phyloP scores from a whole-genome alignment of 1,140 invertebrate species.

The Bursaphelenchus mucronatus region DNA sequence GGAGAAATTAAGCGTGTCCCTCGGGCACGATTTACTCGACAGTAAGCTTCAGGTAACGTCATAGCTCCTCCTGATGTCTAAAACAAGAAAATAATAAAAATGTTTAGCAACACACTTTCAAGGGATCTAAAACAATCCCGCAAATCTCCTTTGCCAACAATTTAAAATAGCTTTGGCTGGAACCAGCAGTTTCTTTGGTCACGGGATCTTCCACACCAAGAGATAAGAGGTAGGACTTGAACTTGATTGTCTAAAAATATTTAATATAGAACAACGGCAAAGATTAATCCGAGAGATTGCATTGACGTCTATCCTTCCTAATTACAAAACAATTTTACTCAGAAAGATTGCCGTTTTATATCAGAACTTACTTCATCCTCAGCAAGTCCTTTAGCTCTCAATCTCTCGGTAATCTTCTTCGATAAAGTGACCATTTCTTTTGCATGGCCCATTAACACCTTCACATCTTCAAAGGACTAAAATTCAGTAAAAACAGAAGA shows the following conservation, averaged over 20 bases:
- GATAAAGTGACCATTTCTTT: constrained; percentile 93
- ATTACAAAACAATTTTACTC: too few species aligned
- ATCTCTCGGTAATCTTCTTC: constrained; percentile 84
- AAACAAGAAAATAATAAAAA: constrained; percentile 15
- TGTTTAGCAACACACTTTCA: constrained; percentile 66
- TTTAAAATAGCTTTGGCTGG: constrained; percentile 78
- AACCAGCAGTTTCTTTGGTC: constrained; percentile 78
- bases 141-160: constrained; percentile 81
- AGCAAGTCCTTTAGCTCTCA: constrained; percentile 84
- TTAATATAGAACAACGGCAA: too few species aligned
- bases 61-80: constrained; percentile 74
- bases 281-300: not conserved
- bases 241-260: constrained; percentile 72
- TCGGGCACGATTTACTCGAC: constrained; percentile 76
- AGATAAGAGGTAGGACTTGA: constrained; percentile 91
- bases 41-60: constrained; percentile 91
- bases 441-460: constrained; percentile 86
- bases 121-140: constrained; percentile 74
- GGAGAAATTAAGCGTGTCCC: constrained; percentile 66
- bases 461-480: constrained; percentile 90
- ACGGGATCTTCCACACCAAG: constrained; percentile 89
- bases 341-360: not conserved
- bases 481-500: constrained; percentile 56
- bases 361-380: constrained; percentile 75
- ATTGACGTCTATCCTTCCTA: too few species aligned